phyloP scores from a whole-genome alignment of 2,888 invertebrate species.

The Himalopsyche tibetana region DNA sequence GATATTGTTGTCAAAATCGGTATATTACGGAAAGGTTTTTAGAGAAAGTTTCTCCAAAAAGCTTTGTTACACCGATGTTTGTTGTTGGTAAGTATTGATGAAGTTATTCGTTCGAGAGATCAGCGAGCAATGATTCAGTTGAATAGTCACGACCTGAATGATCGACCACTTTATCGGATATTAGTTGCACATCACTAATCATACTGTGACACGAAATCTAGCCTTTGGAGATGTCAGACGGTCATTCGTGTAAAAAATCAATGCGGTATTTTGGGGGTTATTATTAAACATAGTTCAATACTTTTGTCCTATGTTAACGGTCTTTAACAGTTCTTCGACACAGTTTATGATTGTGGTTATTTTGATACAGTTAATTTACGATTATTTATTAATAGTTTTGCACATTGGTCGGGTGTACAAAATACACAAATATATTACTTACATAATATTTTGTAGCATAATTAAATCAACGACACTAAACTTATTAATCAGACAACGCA shows the following conservation, averaged over 20 bases:
- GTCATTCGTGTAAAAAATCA: not conserved
- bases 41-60: conserved; percentile 18
- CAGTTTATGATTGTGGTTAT: no score
- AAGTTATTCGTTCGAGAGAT: not conserved
- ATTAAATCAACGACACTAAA: no score
- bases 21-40: not conserved
- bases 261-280: no score
- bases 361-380: no score
- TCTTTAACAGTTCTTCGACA: no score
- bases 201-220: not conserved
- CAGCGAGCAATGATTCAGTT: not conserved
- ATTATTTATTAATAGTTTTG: no score
- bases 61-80: not conserved
- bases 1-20: not conserved
- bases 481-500: no score
- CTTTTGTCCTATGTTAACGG: no score
- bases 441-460: no score
- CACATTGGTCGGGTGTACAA: no score
- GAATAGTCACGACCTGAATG: not conserved
- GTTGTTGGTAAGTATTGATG: not conserved
- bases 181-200: conserved; percentile 19
- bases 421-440: no score
- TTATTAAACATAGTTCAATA: no score
- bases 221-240: not conserved
- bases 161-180: conserved; percentile 6